A percentile compares a stretch with the other conserved stretches of the same genome.
Conservation (phyloP, 2,797 vertebrate genomes). For the Decapterus maruadsi region DNA sequence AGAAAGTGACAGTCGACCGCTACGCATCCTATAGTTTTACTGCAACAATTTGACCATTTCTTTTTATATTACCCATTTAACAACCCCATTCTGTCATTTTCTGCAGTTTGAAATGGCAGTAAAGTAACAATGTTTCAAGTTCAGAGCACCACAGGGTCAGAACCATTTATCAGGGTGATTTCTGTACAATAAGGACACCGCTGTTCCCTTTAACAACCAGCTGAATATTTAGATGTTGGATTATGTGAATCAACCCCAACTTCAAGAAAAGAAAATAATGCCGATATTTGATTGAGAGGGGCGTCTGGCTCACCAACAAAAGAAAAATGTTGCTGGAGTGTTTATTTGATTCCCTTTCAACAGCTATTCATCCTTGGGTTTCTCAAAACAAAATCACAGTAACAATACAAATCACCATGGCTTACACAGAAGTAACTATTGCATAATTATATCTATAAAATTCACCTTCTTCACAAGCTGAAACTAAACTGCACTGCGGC, state of each 20-base stretch:
- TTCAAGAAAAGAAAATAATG: slow-evolving; percentile 2
- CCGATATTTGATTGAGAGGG: neutral
- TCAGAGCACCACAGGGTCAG: slow-evolving; percentile 26
- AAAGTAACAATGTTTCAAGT: slow-evolving; percentile 36
- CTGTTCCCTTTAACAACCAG: slow-evolving; percentile 13
- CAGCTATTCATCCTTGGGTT: neutral
- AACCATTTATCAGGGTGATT: slow-evolving; percentile 66
- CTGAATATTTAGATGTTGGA: slow-evolving; percentile 21
- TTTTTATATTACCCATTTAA: slow-evolving; percentile 5
- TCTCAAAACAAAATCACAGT: neutral
- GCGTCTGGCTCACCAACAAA: neutral
- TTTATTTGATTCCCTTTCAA: neutral
- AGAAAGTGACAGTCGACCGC: slow-evolving; percentile 31
- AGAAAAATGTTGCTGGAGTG: neutral
- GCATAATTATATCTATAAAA: neutral
- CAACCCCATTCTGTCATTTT: slow-evolving; percentile 21
- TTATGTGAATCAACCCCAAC: neutral
- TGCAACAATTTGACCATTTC: slow-evolving; percentile 9
- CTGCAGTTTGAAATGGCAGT: slow-evolving; percentile 40
- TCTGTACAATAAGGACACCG: slow-evolving; percentile 39
- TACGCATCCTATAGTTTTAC: slow-evolving; percentile 16
- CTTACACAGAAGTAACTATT: neutral
- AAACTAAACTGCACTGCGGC: too few relatives aligned
- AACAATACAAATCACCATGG: neutral
- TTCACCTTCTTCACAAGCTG: too few relatives aligned